These are phyloP conservation scores for Cyrtorhinus lividipennis DNA, from an alignment of 1,140 invertebrate genomes.

Conservation along the genomic window DNA sequence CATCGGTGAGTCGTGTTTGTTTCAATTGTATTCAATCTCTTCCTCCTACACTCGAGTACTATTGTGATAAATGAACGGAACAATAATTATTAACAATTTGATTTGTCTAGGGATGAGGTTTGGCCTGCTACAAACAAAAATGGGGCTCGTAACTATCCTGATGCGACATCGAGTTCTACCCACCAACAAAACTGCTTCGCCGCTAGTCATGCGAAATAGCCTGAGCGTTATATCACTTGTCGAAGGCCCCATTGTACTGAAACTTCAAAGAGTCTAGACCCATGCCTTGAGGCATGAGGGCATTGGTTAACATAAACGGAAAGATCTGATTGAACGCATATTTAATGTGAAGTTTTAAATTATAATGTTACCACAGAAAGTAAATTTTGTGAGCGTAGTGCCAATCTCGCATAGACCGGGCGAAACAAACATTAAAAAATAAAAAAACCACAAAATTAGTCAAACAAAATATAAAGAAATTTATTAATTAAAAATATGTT, in stretches of 20 bases:
- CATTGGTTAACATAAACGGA: too few relatives aligned
- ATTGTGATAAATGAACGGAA: background rate
- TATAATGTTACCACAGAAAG: too few relatives aligned
- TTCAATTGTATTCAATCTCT: background rate
- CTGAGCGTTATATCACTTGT: background rate
- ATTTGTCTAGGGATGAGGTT: constrained; percentile 13
- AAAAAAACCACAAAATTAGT: too few relatives aligned
- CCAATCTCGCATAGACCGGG: too few relatives aligned
- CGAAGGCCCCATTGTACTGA: background rate
- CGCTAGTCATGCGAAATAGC: background rate
- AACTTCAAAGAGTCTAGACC: background rate
- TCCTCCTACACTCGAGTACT: background rate
- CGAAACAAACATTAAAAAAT: too few relatives aligned
- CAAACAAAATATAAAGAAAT: too few relatives aligned
- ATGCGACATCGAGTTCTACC: constrained; percentile 1
- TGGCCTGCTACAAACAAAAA: constrained; percentile 15
- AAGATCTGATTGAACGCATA: too few relatives aligned
- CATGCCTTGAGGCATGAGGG: too few relatives aligned
- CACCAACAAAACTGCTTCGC: background rate
- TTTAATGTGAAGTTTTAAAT: too few relatives aligned
- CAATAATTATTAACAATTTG: background rate
- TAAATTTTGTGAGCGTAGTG: too few relatives aligned
- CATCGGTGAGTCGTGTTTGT: constrained; percentile 50
- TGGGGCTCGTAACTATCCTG: constrained; percentile 11
- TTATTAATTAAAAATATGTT: too few relatives aligned